Evolutionary conservation across 2,888 invertebrate genomes (phyloP), one percentile per base, ranked within the genome.

Genomic region (Galerucella calmariensis): DNA sequence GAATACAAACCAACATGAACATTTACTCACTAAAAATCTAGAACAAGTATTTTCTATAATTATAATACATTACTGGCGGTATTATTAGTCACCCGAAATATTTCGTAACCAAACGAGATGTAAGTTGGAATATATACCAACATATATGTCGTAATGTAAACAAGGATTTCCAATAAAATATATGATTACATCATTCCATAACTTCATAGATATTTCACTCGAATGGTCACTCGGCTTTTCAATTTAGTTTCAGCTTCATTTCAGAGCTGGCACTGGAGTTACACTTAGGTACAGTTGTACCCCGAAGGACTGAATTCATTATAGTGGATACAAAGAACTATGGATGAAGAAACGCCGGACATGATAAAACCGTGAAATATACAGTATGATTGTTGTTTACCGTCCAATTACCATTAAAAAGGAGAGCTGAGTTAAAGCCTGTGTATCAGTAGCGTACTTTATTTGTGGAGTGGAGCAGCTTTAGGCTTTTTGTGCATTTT

Each of bases 41-140:
- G 63, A 63, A n/a, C 63, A 63, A 35, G 63, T 9, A 63, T 63
- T 63, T 63, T 63, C 63, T 63, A 63, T 63, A 63, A 63, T 63
- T 63, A 63, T n/a, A n/a, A n/a, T n/a, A n/a, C 63, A 16, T 10
- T n/a, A 8, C 44, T 63, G 8, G 63, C 41, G 61, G n/a, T 63
- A 63, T 63, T 63, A 63, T 63, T 63, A 63, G 63, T 63, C 63
- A 63, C 27, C 63, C 63, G 44, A 63, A 63, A 41, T 63, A 63
- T 63, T 44, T 44, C 63, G n/a, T 48, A 24, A 27, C 27, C 2
- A 12, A 59, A 4, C 11, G 8, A 20, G 20, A 59, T 59, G 11
- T 11, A 27, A 59, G 0, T 59, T 11, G 12, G 0, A 56, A 16
- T 20, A 27, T 24, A 27, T 1, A 6, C 11, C 24, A 9, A 11